These are phyloP conservation scores for Lonchura striata DNA, from an alignment of 2,113 vertebrate genomes.

Conservation along the genomic window DNA sequence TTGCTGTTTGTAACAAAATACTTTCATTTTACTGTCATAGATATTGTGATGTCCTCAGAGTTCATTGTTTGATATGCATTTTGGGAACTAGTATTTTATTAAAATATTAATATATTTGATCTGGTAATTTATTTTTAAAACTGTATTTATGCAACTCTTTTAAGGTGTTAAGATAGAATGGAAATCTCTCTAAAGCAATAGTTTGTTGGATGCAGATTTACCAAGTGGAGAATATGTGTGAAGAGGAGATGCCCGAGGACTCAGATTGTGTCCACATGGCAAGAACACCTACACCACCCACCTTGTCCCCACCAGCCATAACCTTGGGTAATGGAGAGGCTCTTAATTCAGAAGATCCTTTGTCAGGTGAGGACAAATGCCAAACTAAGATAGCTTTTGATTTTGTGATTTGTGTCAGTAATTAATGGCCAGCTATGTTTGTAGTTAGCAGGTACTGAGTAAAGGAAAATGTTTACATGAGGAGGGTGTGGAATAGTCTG, in stretches of 20 bases:
- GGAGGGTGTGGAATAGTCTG: neutral
- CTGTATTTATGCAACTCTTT: slow-evolving; percentile 40
- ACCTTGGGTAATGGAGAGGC: slow-evolving; percentile 76
- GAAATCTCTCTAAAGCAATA: slow-evolving; percentile 56
- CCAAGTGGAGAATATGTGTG: slow-evolving; percentile 80
- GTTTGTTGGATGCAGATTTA: slow-evolving; percentile 77
- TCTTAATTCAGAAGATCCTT: slow-evolving; percentile 72
- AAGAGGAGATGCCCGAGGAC: slow-evolving; percentile 79
- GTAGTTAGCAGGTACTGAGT: neutral
- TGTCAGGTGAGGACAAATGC: slow-evolving; percentile 75
- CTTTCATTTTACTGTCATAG: neutral
- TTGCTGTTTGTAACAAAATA: neutral
- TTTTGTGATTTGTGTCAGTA: neutral
- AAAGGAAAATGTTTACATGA: neutral
- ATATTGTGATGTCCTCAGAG: neutral
- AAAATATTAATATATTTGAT: neutral
- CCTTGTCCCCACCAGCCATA: slow-evolving; percentile 75
- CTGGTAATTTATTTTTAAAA: slow-evolving; percentile 21
- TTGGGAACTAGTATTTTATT: neutral
- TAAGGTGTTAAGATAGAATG: slow-evolving; percentile 44
- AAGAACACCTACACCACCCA: slow-evolving; percentile 73
- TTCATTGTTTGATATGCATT: neutral
- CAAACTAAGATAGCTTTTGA: neutral
- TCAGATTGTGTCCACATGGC: slow-evolving; percentile 68
- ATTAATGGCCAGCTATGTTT: neutral